A percentile compares a stretch with the other conserved stretches of the same genome.
Conservation (phyloP, 2,797 vertebrate species). For the Catharus ustulatus region DNA sequence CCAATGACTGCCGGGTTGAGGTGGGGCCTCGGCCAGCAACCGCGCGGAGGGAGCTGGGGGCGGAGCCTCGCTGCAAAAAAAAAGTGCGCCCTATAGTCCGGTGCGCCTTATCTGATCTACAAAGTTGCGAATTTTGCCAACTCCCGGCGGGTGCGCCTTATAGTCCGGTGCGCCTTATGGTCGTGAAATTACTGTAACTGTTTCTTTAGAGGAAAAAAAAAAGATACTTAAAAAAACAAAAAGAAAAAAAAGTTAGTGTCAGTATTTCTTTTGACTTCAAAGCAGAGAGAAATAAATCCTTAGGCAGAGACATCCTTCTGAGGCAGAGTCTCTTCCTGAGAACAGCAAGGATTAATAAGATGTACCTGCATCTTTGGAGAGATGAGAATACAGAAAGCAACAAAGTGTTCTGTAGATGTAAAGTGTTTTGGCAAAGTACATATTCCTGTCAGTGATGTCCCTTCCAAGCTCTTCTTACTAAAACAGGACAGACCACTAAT, state of each 20-base stretch:
- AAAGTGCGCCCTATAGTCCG: too few species aligned
- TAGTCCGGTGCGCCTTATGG: too few species aligned
- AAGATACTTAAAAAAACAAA: background rate
- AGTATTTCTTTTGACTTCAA: background rate
- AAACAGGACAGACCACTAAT: background rate
- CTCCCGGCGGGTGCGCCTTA: too few species aligned
- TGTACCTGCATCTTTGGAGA: background rate
- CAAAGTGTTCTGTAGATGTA: background rate
- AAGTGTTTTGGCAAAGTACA: background rate
- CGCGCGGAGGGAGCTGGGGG: too few species aligned
- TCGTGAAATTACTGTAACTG: too few species aligned
- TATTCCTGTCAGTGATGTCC: background rate
- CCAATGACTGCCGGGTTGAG: too few species aligned
- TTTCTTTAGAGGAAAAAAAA: background rate
- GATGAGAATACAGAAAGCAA: background rate
- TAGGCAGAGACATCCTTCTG: background rate
- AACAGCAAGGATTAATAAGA: background rate
- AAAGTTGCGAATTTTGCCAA: too few species aligned
- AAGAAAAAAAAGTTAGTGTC: background rate
- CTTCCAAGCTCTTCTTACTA: background rate
- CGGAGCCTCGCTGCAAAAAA: too few species aligned
- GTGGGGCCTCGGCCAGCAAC: too few species aligned
- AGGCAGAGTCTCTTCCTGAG: background rate
- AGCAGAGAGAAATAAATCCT: background rate
- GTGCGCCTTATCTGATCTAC: too few species aligned